Evolutionary conservation across 2,797 vertebrate genomes (phyloP), one percentile per base, ranked within the genome.

Genomic region (Centropyge bicolor): DNA sequence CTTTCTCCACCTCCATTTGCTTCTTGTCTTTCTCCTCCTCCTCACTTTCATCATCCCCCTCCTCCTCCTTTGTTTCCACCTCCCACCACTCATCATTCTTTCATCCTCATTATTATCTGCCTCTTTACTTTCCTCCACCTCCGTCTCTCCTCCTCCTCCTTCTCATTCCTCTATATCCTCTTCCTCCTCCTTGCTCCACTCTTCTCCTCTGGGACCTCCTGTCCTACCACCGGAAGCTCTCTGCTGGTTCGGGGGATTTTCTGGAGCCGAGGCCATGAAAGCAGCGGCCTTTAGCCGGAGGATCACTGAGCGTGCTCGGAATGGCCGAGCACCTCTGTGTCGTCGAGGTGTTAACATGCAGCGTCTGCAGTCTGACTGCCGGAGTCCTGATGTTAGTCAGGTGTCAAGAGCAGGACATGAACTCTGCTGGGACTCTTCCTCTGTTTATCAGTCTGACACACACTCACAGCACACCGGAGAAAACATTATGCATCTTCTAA

Each of bases 251-350:
- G 8, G 46, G 54, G 81, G 80, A 86, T 90, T 91, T 91, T 88
- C 76, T 88, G 88, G 82, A 66, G 75, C 79, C 11, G 51, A 81
- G 82, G 82, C 88, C 86, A 55, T 82, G 86, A 90, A 89, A 90
- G 79, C 52, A 4, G 1, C 17, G 51, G 66, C 88, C 85, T 86
- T 87, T 70, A 16, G 70, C 72, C 61, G 67, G 83, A 77, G 77
- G 68, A 83, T 84, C 56, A 72, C 69, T 0, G 81, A 76, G 69
- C 83, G 3, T 19, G 54, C 69, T 83, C 76, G 67, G 91, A 90
- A 89, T 91, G 70, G 61, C 51, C 81, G 84, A 88, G 70, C 57
- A 36, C 12, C 0, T 6, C 45, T 17, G 9, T 11, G 60, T 24
- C 31, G 69, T 22, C 0, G 65, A n/a, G 69, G 78, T 16, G 73